These are phyloP conservation scores for Lithophane socia DNA, from an alignment of 2,888 invertebrate genomes.

Conservation along the genomic window DNA sequence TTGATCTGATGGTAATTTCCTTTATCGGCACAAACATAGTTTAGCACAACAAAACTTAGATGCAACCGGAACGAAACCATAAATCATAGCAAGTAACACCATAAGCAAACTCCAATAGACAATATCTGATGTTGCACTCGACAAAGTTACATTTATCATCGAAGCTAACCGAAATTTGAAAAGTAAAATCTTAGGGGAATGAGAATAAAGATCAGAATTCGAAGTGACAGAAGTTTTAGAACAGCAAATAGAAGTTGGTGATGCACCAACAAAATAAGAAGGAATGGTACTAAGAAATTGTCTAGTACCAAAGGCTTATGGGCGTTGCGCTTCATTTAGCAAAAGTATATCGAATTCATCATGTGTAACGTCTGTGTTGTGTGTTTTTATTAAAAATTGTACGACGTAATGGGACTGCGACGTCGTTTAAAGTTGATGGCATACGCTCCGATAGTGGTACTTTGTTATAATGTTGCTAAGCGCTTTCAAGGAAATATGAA, in stretches of 20 bases:
- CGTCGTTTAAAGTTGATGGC: conserved; percentile 72
- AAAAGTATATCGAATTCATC: conserved; percentile 89
- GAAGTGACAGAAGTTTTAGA: conserved; percentile 9
- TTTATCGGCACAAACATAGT: conserved; percentile 55
- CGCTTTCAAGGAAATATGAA: conserved; percentile 66
- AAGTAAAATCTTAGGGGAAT: conserved; percentile 18
- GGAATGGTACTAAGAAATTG: conserved; percentile 75
- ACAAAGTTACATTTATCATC: conserved; percentile 49
- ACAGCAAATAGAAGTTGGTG: conserved; percentile 65
- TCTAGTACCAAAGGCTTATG: conserved; percentile 77
- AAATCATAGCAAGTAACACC: conserved; percentile 82
- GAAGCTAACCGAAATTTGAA: conserved; percentile 26
- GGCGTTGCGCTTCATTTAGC: conserved; percentile 89
- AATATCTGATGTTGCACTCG: conserved; percentile 77
- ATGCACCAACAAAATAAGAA: conserved; percentile 77
- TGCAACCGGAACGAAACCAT: conserved; percentile 78
- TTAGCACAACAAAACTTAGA: conserved; percentile 69
- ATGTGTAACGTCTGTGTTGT: conserved; percentile 77
- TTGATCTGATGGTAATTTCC: conserved; percentile 51
- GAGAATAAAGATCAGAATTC: conserved; percentile 66
- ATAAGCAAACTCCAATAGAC: conserved; percentile 79
- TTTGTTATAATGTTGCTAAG: conserved; percentile 64
- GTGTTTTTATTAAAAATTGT: conserved; percentile 84
- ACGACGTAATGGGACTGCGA: conserved; percentile 70
- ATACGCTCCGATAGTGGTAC: conserved; percentile 58